Percentiles rank a stretch among this genome's conserved stretches.
These are phyloP conservation scores for Saguinus midas DNA, from an alignment of 2,113 vertebrate genomes.

Conservation along the genomic window DNA sequence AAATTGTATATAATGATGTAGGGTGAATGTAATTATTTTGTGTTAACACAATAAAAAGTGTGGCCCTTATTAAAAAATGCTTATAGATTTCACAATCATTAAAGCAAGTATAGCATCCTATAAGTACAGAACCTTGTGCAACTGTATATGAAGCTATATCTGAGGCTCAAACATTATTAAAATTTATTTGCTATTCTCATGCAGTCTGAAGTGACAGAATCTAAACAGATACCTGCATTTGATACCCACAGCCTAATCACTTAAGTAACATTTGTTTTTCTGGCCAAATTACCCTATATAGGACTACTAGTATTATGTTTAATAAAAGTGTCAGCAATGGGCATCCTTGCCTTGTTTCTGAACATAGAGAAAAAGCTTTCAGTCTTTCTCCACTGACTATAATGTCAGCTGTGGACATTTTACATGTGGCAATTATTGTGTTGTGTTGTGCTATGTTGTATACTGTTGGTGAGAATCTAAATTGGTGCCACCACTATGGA, in stretches of 20 bases:
- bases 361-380: neutral
- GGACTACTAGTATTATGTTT: neutral
- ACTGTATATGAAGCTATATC: neutral
- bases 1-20: neutral
- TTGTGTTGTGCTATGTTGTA: neutral
- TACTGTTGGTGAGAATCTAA: neutral
- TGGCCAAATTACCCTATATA: neutral
- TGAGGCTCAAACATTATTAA: neutral
- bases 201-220: neutral
- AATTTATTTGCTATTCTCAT: neutral
- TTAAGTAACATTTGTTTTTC: neutral
- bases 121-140: too few species aligned
- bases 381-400: neutral
- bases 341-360: neutral
- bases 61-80: neutral
- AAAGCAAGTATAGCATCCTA: neutral
- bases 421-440: neutral
- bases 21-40: neutral
- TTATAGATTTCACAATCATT: neutral
- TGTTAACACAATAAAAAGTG: neutral
- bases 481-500: neutral
- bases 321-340: neutral
- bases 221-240: neutral
- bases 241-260: neutral
- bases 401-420: neutral